Percentiles rank a stretch among this genome's conserved stretches.
Evolutionary conservation across 1,140 invertebrate species (phyloP).

Genomic region (Caenorhabditis briggsae): DNA sequence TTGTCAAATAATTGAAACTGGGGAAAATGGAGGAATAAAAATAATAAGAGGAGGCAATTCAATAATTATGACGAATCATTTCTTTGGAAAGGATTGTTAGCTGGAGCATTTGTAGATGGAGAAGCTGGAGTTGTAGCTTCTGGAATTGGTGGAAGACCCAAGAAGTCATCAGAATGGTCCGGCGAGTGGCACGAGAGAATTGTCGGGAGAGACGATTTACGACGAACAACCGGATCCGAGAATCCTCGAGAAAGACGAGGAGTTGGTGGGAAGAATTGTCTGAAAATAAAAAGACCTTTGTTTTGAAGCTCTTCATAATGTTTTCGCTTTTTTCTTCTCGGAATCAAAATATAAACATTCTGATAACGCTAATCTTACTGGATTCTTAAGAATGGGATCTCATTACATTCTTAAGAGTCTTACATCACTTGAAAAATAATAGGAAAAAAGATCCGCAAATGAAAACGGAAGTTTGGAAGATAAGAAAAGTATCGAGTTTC

Average conservation of each 20-base stretch:
- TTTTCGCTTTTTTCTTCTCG: background rate
- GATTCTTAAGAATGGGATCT: background rate
- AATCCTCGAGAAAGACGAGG: constrained; percentile 59
- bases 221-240: constrained; percentile 55
- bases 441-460: background rate
- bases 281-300: background rate
- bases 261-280: constrained; percentile 49
- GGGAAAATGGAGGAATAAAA: constrained; percentile 8
- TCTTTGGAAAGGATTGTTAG: constrained; percentile 45
- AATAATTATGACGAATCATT: constrained; percentile 30
- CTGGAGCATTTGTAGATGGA: constrained; percentile 38
- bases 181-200: constrained; percentile 35
- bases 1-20: constrained; percentile 27
- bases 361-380: too few species aligned
- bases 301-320: background rate
- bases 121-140: constrained; percentile 59
- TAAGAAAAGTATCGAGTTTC: background rate
- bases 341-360: background rate
- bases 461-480: background rate
- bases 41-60: background rate
- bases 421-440: background rate
- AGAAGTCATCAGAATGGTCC: constrained; percentile 56
- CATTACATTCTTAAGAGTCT: background rate
- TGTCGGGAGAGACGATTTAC: constrained; percentile 54
- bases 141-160: constrained; percentile 62